Evolutionary conservation across 2,888 invertebrate species (phyloP).

Genomic region (Orthosia gothica): DNA sequence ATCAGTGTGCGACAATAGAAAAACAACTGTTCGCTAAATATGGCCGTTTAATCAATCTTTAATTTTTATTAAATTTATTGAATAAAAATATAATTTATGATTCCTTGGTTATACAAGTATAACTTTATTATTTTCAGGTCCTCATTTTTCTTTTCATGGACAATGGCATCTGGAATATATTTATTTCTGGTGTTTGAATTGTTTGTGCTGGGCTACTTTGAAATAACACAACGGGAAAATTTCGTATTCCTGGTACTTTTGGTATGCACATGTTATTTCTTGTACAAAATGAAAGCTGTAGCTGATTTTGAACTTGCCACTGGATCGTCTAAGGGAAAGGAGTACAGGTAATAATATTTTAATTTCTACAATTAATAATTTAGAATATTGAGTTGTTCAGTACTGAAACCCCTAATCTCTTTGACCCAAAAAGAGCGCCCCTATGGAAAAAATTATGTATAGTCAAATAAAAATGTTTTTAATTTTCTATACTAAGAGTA

Average conservation of each 20-base stretch:
- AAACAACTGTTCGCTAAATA: too few species aligned
- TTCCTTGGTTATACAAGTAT: neutral
- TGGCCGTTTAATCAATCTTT: neutral
- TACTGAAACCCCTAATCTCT: too few species aligned
- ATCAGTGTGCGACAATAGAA: too few species aligned
- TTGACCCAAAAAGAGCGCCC: too few species aligned
- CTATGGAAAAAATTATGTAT: too few species aligned
- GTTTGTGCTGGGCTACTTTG: conserved; percentile 93
- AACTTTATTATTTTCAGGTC: conserved; percentile 86
- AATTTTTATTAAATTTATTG: neutral
- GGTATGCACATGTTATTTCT: conserved; percentile 83
- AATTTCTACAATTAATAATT: neutral
- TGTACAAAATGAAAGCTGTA: conserved; percentile 86
- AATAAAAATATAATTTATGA: neutral
- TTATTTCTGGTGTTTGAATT: conserved; percentile 94
- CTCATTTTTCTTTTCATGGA: conserved; percentile 95
- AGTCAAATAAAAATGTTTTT: too few species aligned
- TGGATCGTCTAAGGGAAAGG: conserved; percentile 86
- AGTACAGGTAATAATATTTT: conserved; percentile 82
- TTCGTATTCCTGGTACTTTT: conserved; percentile 85
- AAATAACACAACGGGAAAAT: conserved; percentile 91
- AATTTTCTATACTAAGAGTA: too few species aligned
- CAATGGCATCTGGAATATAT: conserved; percentile 93
- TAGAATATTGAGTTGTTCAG: neutral
- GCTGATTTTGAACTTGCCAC: conserved; percentile 86